A percentile compares a stretch with the other conserved stretches of the same genome.
These are phyloP conservation scores for Sparus aurata DNA, from an alignment of 2,797 vertebrate genomes.

Conservation along the genomic window DNA sequence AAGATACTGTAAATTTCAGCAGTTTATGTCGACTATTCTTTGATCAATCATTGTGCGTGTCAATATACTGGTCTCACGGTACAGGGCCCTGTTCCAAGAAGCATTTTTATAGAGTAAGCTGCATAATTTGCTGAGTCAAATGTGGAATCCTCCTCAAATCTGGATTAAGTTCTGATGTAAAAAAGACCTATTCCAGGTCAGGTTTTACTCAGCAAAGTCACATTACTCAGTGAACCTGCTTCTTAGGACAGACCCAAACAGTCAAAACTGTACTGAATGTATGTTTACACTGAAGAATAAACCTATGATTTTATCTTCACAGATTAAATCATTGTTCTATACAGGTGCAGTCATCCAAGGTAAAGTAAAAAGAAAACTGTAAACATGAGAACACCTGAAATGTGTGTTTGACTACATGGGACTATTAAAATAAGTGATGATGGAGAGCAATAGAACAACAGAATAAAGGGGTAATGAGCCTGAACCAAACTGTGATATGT, in stretches of 20 bases:
- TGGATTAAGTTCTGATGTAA: not conserved
- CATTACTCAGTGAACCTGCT: conserved; percentile 13
- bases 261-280: not conserved
- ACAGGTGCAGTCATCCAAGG: not conserved
- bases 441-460: not conserved
- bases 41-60: not conserved
- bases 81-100: conserved; percentile 16
- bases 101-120: conserved; percentile 10
- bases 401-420: not conserved
- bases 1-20: not conserved
- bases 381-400: not conserved
- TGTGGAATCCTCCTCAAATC: conserved; percentile 1
- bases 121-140: conserved; percentile 29
- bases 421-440: conserved; percentile 2
- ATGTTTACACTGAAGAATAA: not conserved
- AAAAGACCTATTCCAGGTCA: not conserved
- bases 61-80: not conserved
- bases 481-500: conserved; percentile 2
- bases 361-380: not conserved
- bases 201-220: conserved; percentile 10
- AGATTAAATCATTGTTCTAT: not conserved
- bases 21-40: not conserved
- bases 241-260: conserved; percentile 6
- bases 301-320: not conserved
- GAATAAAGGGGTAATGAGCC: conserved; percentile 11